Evolutionary conservation across 2,888 invertebrate species (phyloP).

Genomic region (Oligia latruncula): DNA sequence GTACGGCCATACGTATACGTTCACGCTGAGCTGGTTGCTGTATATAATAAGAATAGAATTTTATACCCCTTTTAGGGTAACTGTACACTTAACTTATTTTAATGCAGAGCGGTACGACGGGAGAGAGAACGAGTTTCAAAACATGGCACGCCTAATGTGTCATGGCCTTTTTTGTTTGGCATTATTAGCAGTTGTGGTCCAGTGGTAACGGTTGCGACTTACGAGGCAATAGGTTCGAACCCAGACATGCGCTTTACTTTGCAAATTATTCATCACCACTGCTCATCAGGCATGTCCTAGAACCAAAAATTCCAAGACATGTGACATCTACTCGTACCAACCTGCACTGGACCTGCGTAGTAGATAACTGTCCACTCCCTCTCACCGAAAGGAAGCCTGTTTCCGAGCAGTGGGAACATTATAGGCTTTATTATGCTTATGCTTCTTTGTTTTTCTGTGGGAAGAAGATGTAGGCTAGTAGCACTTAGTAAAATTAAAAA

Average conservation of each 20-base stretch:
- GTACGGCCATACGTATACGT: constrained; percentile 29
- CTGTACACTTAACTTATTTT: constrained; percentile 8
- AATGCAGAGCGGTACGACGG: neutral
- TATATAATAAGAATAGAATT: constrained; percentile 43
- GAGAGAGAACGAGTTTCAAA: neutral
- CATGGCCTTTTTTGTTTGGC: neutral
- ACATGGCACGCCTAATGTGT: neutral
- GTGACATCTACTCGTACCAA: too few species aligned
- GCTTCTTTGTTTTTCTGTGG: neutral
- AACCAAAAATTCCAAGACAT: too few species aligned
- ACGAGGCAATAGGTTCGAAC: too few species aligned
- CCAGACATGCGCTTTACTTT: too few species aligned
- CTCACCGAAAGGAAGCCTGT: too few species aligned
- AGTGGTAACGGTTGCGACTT: neutral
- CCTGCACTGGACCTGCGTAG: too few species aligned
- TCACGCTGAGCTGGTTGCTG: constrained; percentile 14
- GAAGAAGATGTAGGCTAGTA: neutral
- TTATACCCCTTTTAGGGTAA: constrained; percentile 28
- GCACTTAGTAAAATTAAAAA: neutral
- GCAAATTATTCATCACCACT: too few species aligned
- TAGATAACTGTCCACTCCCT: too few species aligned
- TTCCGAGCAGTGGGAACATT: too few species aligned
- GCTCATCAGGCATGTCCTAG: too few species aligned
- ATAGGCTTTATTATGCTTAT: too few species aligned
- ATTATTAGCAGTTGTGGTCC: neutral